Base-by-base conservation (phyloP, 2,113 vertebrate species). In the Etheostoma spectabile region DNA sequence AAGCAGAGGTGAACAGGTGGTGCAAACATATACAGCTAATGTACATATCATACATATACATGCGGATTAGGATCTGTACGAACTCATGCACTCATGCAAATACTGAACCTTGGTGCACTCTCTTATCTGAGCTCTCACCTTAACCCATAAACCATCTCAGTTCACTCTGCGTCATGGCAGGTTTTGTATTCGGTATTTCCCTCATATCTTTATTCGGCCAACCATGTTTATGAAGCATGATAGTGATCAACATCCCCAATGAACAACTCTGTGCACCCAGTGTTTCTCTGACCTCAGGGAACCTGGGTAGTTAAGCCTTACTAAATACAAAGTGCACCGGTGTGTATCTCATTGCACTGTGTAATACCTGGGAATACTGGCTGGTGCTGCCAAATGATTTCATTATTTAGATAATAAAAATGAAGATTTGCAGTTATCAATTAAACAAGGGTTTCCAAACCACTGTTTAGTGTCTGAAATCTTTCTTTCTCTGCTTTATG, bases 211-310 rank as follows among this genome's bases (percentile, higher is more conserved):
- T 38, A 81, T 81, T 82, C 77, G 52, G 74, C 60, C 73, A 57
- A 48, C 35, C n/a, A 51, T 90, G 86, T 86, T 87, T 78, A 87
- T 69, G 71, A 51, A 89, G 63, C 3, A 1, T 30, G 83, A 67
- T 77, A 77, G 68, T 24, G 48, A 87, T 90, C 82, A 82, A 45
- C 65, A 65, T 53, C 51, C 42, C 30, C 0, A 0, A 74, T 76
- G 68, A 85, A 33, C 77, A 86, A 78, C 57, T 6, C 63, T 6
- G 33, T 71, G 61, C 51, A 82, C 42, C 73, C 12, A 59, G 24
- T 61, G 60, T 48, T 61, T 83, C 64, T 77, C 77, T 89, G 85
- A 88, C 89, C 90, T 83, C 49, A 56, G 73, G 24, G 62, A 86
- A 85, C 82, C 73, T 55, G 59, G 15, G 62, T 42, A 52, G 45